Percentiles rank a stretch among this genome's conserved stretches.
Conservation (phyloP, 2,888 invertebrate species). For the Creontiades dilutus region DNA sequence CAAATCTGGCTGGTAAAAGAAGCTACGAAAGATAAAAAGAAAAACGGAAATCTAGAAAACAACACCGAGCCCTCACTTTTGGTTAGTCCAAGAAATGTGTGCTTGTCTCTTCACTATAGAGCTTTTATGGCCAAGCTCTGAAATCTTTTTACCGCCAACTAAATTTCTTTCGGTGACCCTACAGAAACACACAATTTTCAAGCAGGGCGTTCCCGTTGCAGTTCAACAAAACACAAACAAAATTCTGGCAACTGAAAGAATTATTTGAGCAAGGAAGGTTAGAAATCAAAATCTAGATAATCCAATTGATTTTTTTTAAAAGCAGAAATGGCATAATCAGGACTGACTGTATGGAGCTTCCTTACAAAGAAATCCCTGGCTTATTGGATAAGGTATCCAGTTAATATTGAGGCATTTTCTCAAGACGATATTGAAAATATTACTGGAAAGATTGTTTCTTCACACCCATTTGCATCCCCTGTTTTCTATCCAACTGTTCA, state of each 20-base stretch:
- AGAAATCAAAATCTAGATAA: background rate
- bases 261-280: background rate
- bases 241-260: background rate
- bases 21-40: conserved; percentile 18
- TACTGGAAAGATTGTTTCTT: too few relatives aligned
- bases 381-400: too few relatives aligned
- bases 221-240: background rate
- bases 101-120: conserved; percentile 63
- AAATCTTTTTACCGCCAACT: conserved; percentile 54
- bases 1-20: background rate
- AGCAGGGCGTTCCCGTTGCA: background rate
- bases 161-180: conserved; percentile 68
- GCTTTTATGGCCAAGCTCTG: too few relatives aligned
- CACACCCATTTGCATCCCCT: too few relatives aligned
- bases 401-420: too few relatives aligned
- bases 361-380: too few relatives aligned
- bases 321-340: too few relatives aligned
- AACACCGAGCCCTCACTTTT: conserved; percentile 69
- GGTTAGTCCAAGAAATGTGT: conserved; percentile 71
- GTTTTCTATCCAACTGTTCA: too few relatives aligned
- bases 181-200: conserved; percentile 31
- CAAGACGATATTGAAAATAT: too few relatives aligned
- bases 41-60: conserved; percentile 6
- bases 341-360: too few relatives aligned
- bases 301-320: too few relatives aligned